phyloP scores from a whole-genome alignment of 2,797 vertebrate genomes.

The Eulemur albifrons region DNA sequence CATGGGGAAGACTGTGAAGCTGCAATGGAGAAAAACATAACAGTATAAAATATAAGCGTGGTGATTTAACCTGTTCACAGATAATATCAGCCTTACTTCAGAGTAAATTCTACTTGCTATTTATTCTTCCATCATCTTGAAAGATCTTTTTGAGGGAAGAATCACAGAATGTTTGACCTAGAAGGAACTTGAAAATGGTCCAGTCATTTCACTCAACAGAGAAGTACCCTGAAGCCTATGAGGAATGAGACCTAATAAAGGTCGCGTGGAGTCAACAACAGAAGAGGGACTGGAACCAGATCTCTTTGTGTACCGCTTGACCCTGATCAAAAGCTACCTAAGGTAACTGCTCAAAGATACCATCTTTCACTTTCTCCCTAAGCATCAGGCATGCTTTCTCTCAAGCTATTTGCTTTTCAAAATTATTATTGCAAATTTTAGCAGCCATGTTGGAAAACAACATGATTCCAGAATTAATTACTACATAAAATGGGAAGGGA shows the following conservation, averaged over 20 bases:
- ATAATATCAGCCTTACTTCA: background rate
- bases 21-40: background rate
- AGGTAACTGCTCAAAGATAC: background rate
- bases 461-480: background rate
- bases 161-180: background rate
- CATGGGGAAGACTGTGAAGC: background rate
- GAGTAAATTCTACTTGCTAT: background rate
- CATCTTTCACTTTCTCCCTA: background rate
- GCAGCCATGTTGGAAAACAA: background rate
- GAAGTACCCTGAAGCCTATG: background rate
- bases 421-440: conserved; percentile 10
- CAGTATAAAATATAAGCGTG: background rate
- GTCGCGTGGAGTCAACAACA: background rate
- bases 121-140: background rate
- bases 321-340: background rate
- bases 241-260: background rate
- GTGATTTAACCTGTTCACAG: background rate
- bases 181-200: background rate
- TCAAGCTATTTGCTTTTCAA: background rate
- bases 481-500: background rate
- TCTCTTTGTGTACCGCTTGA: background rate
- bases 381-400: background rate
- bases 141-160: background rate
- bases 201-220: background rate
- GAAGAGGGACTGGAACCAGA: background rate